Conservation (phyloP, 2,888 invertebrate species). For the Apoderus coryli region DNA sequence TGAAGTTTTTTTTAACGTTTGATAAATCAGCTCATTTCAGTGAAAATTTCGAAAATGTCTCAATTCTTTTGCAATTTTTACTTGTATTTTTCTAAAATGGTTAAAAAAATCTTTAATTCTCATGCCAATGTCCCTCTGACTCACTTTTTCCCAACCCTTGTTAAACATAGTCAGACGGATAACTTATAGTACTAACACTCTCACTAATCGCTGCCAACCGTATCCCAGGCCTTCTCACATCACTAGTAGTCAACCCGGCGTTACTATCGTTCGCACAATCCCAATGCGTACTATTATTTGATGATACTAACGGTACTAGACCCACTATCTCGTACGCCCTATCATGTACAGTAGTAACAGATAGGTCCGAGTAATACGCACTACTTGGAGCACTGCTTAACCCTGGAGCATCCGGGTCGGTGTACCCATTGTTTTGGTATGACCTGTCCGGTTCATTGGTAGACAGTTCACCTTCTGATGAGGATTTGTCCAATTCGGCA, state of each 20-base stretch:
- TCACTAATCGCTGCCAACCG: conserved; percentile 42
- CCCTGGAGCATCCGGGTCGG: conserved; percentile 40
- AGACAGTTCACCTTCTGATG: conserved; percentile 17
- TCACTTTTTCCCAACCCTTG: conserved; percentile 2
- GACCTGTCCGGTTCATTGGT: conserved; percentile 37
- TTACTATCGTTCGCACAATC: conserved; percentile 14
- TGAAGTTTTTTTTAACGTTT: no score
- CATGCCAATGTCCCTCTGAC: no score
- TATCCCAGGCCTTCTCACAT: conserved; percentile 28
- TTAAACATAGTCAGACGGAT: conserved; percentile 46
- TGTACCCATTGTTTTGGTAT: conserved; percentile 57
- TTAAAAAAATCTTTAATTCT: no score
- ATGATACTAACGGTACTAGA: conserved; percentile 35
- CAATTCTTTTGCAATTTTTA: no score
- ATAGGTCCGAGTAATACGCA: conserved; percentile 59
- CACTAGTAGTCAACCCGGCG: no score
- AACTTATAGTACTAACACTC: conserved; percentile 38
- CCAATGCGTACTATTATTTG: no score
- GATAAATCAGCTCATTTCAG: no score
- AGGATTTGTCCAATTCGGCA: conserved; percentile 52
- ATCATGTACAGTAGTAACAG: conserved; percentile 38
- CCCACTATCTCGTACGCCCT: conserved; percentile 47
- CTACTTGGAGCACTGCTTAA: conserved; percentile 58
- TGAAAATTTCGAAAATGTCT: no score
- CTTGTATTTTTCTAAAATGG: no score